These are phyloP conservation scores for Scolopax mira DNA, from an alignment of 2,113 vertebrate species.

Conservation along the genomic window DNA sequence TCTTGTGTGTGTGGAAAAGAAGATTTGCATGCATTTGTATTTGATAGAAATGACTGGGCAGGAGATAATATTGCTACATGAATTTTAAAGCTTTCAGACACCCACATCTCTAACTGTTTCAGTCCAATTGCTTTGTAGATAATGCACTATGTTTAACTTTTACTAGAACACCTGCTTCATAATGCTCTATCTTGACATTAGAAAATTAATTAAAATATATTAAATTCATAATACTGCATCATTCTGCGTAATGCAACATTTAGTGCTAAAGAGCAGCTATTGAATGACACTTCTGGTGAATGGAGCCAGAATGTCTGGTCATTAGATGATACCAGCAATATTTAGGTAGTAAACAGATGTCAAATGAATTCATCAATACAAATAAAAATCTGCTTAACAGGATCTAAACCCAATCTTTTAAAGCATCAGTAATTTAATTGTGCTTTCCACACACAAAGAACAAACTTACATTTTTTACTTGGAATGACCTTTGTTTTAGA, in stretches of 20 bases:
- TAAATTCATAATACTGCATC: constrained; percentile 35
- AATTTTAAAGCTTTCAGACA: constrained; percentile 12
- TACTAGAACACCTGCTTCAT: constrained; percentile 27
- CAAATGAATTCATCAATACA: constrained; percentile 67
- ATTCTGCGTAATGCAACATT: constrained; percentile 38
- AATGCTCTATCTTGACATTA: not conserved
- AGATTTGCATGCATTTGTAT: not conserved
- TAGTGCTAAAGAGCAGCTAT: constrained; percentile 48
- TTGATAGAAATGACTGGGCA: not conserved
- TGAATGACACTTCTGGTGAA: constrained; percentile 54
- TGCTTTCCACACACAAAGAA: not conserved
- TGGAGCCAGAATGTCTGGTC: constrained; percentile 69
- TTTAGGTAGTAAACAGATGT: constrained; percentile 67
- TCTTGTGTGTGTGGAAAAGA: not conserved
- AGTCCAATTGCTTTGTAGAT: not conserved
- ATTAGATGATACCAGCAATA: constrained; percentile 57
- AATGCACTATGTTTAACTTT: constrained; percentile 17
- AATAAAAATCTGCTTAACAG: constrained; percentile 49
- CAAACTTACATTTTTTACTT: not conserved
- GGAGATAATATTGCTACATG: not conserved
- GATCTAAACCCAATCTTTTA: constrained; percentile 50
- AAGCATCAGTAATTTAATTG: constrained; percentile 36
- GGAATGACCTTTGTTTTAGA: not conserved
- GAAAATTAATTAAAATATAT: constrained; percentile 62
- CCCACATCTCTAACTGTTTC: not conserved